Conservation (phyloP, 2,888 invertebrate genomes). For the Amorpha juglandis region DNA sequence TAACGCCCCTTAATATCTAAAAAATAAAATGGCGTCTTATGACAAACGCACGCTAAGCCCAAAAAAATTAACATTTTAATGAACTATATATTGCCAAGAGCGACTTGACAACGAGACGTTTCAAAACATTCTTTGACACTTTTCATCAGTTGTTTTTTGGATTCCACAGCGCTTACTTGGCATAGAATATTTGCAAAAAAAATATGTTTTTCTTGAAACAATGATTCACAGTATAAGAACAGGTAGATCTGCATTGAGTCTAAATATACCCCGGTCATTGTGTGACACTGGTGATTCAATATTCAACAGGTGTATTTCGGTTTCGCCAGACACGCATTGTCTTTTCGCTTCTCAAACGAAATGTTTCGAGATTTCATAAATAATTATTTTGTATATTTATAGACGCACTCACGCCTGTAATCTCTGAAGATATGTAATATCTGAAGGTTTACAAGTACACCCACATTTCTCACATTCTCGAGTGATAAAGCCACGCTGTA, state of each 20-base stretch:
- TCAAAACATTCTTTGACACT: background rate
- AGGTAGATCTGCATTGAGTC: slow-evolving; percentile 2
- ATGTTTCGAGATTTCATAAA: background rate
- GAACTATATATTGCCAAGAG: background rate
- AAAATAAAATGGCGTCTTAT: too few species aligned
- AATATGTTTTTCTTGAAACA: background rate
- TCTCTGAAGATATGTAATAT: too few species aligned
- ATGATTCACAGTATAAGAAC: background rate
- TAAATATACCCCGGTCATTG: slow-evolving; percentile 1
- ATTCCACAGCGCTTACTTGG: slow-evolving; percentile 4
- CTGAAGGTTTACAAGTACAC: too few species aligned
- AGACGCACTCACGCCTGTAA: too few species aligned
- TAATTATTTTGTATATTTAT: too few species aligned
- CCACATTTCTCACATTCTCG: too few species aligned
- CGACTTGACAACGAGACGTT: background rate
- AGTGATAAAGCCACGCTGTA: too few species aligned
- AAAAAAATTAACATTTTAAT: too few species aligned
- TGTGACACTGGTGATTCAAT: slow-evolving; percentile 17
- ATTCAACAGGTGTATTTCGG: slow-evolving; percentile 22
- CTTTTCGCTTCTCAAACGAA: background rate
- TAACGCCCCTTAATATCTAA: too few species aligned
- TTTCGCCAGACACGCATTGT: slow-evolving; percentile 12
- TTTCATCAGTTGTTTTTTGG: background rate
- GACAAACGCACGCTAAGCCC: too few species aligned
- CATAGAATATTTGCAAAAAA: background rate